Evolutionary conservation across 2,113 vertebrate genomes (phyloP).

Genomic region (Oreochromis spilurus): DNA sequence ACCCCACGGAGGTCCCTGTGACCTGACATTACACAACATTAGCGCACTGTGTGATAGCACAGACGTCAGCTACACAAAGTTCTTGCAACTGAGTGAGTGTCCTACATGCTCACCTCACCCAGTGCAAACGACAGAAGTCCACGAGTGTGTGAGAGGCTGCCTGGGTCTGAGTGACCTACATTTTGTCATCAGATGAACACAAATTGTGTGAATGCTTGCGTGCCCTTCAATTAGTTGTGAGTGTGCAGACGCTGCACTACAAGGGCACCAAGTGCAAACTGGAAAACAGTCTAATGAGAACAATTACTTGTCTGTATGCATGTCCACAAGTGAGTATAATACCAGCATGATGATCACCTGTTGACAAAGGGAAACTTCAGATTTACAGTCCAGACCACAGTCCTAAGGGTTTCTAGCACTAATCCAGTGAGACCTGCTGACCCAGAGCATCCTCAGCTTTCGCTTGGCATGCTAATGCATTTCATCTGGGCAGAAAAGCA

Average conservation of each 20-base stretch:
- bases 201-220: not conserved
- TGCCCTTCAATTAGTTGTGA: not conserved
- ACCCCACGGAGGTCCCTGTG: not conserved
- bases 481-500: not conserved
- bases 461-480: not conserved
- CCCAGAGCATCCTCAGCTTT: not conserved
- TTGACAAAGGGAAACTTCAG: not conserved
- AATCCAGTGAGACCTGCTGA: not conserved
- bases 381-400: not conserved
- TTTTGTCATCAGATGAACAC: not conserved
- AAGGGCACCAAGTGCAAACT: not conserved
- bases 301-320: not conserved
- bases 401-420: not conserved
- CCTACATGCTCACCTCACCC: not conserved
- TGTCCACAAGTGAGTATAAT: not conserved
- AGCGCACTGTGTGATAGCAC: not conserved
- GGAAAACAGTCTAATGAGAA: not conserved
- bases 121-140: not conserved
- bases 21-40: not conserved
- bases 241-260: not conserved
- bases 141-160: not conserved
- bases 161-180: not conserved
- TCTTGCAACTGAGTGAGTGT: not conserved
- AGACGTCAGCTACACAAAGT: not conserved
- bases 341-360: not conserved